Evolutionary conservation across 1,140 invertebrate genomes (phyloP).

Genomic region (Cotesia typhae): DNA sequence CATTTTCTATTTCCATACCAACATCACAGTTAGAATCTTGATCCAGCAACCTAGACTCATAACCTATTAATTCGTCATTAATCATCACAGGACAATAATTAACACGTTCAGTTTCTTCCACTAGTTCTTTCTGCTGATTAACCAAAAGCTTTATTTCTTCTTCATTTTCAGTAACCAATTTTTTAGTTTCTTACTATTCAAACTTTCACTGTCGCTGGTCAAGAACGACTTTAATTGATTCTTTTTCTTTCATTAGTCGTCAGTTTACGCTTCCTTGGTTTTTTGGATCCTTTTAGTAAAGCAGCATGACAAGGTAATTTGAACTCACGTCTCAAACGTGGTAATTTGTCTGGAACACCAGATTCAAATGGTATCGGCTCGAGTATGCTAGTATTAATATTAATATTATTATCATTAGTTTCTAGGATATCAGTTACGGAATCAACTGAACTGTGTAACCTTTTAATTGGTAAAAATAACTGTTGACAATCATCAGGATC

Average conservation of each 20-base stretch:
- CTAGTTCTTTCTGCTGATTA: too few relatives aligned
- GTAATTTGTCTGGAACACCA: slow-evolving; percentile 46
- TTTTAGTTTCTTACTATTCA: slow-evolving; percentile 10
- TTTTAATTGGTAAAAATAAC: background rate
- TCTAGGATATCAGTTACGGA: background rate
- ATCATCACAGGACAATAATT: too few relatives aligned
- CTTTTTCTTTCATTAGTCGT: background rate
- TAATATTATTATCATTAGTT: slow-evolving; percentile 31
- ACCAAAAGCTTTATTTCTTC: too few relatives aligned
- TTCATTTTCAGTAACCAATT: background rate
- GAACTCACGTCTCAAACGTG: slow-evolving; percentile 42
- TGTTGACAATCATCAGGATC: slow-evolving; percentile 26
- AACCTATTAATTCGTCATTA: too few relatives aligned
- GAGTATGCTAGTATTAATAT: too few relatives aligned
- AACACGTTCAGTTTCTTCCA: too few relatives aligned
- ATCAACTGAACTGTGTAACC: slow-evolving; percentile 29
- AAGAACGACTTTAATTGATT: background rate
- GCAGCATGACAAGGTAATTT: slow-evolving; percentile 52
- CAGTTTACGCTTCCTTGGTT: background rate
- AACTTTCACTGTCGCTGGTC: too few relatives aligned
- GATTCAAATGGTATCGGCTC: slow-evolving; percentile 51
- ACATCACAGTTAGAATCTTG: too few relatives aligned
- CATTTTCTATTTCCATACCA: too few relatives aligned
- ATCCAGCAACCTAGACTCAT: too few relatives aligned
- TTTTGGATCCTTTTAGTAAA: slow-evolving; percentile 37